A percentile compares a stretch with the other conserved stretches of the same genome.
phyloP scores from a whole-genome alignment of 2,113 vertebrate genomes.

The Tachycineta bicolor region DNA sequence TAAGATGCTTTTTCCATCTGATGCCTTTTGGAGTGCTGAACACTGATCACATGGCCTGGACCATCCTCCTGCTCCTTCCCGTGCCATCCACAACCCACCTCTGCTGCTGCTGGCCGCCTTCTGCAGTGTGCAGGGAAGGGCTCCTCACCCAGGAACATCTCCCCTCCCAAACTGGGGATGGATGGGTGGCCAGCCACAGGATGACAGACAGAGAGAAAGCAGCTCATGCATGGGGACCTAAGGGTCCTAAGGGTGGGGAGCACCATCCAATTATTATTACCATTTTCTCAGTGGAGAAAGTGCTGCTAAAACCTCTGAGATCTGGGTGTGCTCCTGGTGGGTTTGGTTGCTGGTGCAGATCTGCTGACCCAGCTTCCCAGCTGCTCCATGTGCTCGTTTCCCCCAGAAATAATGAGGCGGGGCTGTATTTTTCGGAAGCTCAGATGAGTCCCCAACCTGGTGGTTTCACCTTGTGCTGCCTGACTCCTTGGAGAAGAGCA shows the following conservation, averaged over 20 bases:
- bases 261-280: not conserved
- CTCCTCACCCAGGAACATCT: not conserved
- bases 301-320: not conserved
- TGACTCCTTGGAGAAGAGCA: not conserved
- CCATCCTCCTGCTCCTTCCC: rapidly evolving
- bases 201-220: not conserved
- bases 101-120: not conserved
- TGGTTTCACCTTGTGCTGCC: not conserved
- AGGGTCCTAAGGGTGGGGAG: not conserved
- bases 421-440: not conserved
- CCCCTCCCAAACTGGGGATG: not conserved
- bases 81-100: not conserved
- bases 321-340: not conserved
- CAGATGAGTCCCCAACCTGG: not conserved
- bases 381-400: rapidly evolving
- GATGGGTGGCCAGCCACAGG: not conserved
- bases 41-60: not conserved
- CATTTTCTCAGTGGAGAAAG: not conserved
- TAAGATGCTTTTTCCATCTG: constrained; percentile 23
- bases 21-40: not conserved
- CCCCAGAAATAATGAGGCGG: rapidly evolving
- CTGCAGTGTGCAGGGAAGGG: not conserved
- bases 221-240: not conserved
- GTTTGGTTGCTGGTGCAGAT: not conserved
- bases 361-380: not conserved